A percentile compares a stretch with the other conserved stretches of the same genome.
Evolutionary conservation across 2,113 vertebrate species (phyloP).

Genomic region (Strigops habroptila): DNA sequence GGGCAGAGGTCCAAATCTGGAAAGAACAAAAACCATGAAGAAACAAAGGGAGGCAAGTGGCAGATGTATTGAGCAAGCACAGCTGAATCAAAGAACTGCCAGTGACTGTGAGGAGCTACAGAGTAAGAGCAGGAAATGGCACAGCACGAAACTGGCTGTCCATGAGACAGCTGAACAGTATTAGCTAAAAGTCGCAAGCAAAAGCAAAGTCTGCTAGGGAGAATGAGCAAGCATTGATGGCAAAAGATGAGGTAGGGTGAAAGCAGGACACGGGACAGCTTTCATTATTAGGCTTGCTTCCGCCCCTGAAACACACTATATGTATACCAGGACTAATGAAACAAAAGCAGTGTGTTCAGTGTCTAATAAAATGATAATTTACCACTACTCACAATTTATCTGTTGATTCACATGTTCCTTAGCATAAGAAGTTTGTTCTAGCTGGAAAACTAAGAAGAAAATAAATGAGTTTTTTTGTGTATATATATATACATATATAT

Average conservation of each 20-base stretch:
- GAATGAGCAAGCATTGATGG: constrained; percentile 46
- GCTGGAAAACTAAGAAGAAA: constrained; percentile 73
- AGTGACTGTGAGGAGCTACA: constrained; percentile 40
- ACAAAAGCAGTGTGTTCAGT: background rate
- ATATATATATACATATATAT: rapidly evolving
- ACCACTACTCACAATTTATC: constrained; percentile 74
- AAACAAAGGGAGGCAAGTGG: constrained; percentile 46
- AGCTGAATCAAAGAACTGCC: constrained; percentile 60
- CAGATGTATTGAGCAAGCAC: constrained; percentile 57
- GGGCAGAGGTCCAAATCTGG: constrained; percentile 55
- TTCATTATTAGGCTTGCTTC: constrained; percentile 13
- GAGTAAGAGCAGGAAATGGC: constrained; percentile 55
- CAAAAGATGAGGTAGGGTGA: constrained; percentile 44
- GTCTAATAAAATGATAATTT: background rate
- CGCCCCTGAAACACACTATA: background rate
- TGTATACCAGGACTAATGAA: background rate
- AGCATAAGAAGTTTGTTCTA: constrained; percentile 56
- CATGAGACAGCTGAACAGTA: constrained; percentile 55
- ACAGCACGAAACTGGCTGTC: constrained; percentile 47
- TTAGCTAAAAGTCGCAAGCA: background rate
- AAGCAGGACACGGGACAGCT: constrained; percentile 41
- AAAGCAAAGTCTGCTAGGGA: constrained; percentile 51
- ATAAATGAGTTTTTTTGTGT: background rate
- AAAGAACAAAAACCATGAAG: constrained; percentile 45
- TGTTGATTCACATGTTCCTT: constrained; percentile 67